phyloP scores from a whole-genome alignment of 2,888 invertebrate species.

The Sympetrum striolatum region DNA sequence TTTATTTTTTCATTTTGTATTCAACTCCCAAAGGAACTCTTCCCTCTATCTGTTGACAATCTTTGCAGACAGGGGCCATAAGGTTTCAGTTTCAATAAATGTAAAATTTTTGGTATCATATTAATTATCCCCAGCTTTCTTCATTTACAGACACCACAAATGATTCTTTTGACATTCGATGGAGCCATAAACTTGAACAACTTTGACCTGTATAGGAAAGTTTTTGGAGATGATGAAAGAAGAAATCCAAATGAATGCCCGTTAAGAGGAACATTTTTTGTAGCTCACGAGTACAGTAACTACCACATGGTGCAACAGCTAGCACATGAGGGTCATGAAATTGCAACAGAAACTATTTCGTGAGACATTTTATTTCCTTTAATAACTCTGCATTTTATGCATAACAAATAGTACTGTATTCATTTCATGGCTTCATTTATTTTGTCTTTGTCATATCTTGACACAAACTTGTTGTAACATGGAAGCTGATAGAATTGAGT shows the following conservation, averaged over 20 bases:
- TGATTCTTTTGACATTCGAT: constrained; percentile 90
- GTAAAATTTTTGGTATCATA: too few relatives aligned
- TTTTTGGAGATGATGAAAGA: constrained; percentile 75
- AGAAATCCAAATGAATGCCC: constrained; percentile 90
- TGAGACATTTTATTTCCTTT: constrained; percentile 59
- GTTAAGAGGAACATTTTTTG: constrained; percentile 90
- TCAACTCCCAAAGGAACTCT: background rate
- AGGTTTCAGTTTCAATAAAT: background rate
- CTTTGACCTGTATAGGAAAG: constrained; percentile 84
- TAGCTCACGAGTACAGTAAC: constrained; percentile 88
- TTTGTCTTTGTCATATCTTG: too few relatives aligned
- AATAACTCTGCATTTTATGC: too few relatives aligned
- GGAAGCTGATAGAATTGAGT: too few relatives aligned
- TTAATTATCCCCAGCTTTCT: background rate
- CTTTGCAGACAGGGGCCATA: background rate
- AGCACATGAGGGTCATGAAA: constrained; percentile 88
- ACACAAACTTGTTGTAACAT: too few relatives aligned
- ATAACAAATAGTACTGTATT: too few relatives aligned
- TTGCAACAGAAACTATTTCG: constrained; percentile 75
- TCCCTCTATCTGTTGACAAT: background rate
- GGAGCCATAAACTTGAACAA: constrained; percentile 93
- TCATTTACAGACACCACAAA: constrained; percentile 82
- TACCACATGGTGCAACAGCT: constrained; percentile 91
- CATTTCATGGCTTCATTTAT: too few relatives aligned
- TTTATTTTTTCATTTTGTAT: too few relatives aligned